A percentile compares a stretch with the other conserved stretches of the same genome.
Conservation (phyloP, 2,113 vertebrate species). For the Platichthys stellatus region DNA sequence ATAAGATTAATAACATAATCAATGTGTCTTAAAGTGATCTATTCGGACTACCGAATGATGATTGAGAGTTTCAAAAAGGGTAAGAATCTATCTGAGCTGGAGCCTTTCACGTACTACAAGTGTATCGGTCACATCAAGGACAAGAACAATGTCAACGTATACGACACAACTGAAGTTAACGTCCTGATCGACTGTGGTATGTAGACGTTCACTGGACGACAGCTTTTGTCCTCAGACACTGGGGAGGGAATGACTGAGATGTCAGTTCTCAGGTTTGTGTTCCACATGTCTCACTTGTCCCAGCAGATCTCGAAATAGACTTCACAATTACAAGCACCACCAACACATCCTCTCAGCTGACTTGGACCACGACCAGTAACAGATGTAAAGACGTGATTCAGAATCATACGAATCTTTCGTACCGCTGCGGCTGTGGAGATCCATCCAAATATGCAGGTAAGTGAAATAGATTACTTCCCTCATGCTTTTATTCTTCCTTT, state of each 20-base stretch:
- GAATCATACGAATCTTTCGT: fast-evolving
- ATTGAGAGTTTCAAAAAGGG: neutral
- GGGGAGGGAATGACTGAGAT: neutral
- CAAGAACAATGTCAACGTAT: fast-evolving
- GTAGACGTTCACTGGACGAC: constrained; percentile 26
- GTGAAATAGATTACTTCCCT: neutral
- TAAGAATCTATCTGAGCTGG: neutral
- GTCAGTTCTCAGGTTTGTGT: neutral
- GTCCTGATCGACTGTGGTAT: constrained; percentile 45
- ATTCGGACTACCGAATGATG: no score
- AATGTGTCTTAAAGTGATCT: no score
- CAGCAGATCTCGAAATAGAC: constrained; percentile 15
- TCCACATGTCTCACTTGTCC: constrained; percentile 6
- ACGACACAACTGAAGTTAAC: fast-evolving
- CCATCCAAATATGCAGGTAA: fast-evolving
- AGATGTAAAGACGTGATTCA: neutral
- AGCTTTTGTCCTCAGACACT: neutral
- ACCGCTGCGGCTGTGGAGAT: fast-evolving
- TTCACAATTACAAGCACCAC: fast-evolving
- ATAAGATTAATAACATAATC: no score
- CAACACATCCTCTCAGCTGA: neutral
- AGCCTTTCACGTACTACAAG: constrained; percentile 41
- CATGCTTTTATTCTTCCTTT: neutral
- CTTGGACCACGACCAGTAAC: neutral
- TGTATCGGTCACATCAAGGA: constrained; percentile 35